These are phyloP conservation scores for Octonoba sinensis DNA, from an alignment of 2,888 invertebrate species.

Conservation along the genomic window DNA sequence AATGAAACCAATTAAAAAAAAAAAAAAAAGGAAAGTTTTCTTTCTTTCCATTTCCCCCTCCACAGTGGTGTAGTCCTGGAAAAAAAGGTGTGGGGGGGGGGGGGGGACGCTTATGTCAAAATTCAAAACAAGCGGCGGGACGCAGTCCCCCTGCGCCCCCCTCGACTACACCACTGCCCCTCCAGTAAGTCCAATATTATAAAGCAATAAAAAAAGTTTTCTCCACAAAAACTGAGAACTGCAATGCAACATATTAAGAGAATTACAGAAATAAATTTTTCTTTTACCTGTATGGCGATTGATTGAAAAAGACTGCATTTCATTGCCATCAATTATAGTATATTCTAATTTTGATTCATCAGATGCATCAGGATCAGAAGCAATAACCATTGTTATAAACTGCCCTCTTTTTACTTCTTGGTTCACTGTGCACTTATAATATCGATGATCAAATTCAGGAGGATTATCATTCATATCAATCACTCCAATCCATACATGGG, in stretches of 20 bases:
- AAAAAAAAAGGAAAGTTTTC: too few species aligned
- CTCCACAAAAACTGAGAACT: neutral
- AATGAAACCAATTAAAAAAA: too few species aligned
- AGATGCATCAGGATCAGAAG: conserved; percentile 85
- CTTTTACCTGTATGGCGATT: conserved; percentile 69
- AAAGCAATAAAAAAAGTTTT: too few species aligned
- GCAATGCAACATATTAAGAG: neutral
- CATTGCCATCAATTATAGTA: conserved; percentile 86
- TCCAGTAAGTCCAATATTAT: too few species aligned
- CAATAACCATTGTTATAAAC: conserved; percentile 88
- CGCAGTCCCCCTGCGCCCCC: too few species aligned
- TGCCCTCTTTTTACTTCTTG: conserved; percentile 87
- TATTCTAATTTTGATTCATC: conserved; percentile 83
- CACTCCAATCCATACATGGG: conserved; percentile 86
- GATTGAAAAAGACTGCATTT: conserved; percentile 72
- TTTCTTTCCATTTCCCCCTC: too few species aligned
- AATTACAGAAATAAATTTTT: neutral
- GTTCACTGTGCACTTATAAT: conserved; percentile 83
- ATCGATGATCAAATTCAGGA: conserved; percentile 85
- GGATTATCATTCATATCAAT: conserved; percentile 92
- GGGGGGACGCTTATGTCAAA: too few species aligned
- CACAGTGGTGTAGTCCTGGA: too few species aligned
- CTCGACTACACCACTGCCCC: too few species aligned
- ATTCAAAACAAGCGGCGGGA: too few species aligned
- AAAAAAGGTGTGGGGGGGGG: too few species aligned